Evolutionary conservation across 2,113 vertebrate species (phyloP).

Genomic region (Tenrec ecaudatus): DNA sequence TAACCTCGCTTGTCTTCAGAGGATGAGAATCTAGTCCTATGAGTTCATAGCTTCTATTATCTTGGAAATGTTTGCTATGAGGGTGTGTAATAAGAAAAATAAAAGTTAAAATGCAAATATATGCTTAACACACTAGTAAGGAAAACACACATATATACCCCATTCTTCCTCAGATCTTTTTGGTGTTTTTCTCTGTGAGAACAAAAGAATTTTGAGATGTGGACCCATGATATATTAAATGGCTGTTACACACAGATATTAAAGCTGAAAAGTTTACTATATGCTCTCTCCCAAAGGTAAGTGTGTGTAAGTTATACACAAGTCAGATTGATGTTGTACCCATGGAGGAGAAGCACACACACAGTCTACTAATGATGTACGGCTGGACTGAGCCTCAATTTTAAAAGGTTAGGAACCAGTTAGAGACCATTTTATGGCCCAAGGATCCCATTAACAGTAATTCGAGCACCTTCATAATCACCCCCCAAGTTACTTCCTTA

Average conservation of each 20-base stretch:
- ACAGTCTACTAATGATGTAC: conserved; percentile 82
- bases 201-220: conserved; percentile 87
- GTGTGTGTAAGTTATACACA: conserved; percentile 83
- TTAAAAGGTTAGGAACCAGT: conserved; percentile 85
- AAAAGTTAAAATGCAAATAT: not conserved
- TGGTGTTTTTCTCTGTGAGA: conserved; percentile 72
- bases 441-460: conserved; percentile 84
- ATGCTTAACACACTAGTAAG: not conserved
- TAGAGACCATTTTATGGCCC: conserved; percentile 86
- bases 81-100: not conserved
- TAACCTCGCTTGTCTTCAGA: conserved; percentile 32
- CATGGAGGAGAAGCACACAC: conserved; percentile 55
- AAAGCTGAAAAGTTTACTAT: conserved; percentile 85
- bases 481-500: conserved; percentile 84
- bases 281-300: conserved; percentile 79
- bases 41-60: not conserved
- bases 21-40: not conserved
- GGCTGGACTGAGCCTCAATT: conserved; percentile 82
- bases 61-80: conserved; percentile 26
- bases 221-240: conserved; percentile 85
- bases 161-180: not conserved
- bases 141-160: not conserved
- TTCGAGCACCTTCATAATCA: conserved; percentile 82
- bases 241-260: conserved; percentile 86
- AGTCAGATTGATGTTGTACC: conserved; percentile 83